Evolutionary conservation across 2,797 vertebrate genomes (phyloP), one percentile per base, ranked within the genome.

Genomic region (Holocentrus rufus): DNA sequence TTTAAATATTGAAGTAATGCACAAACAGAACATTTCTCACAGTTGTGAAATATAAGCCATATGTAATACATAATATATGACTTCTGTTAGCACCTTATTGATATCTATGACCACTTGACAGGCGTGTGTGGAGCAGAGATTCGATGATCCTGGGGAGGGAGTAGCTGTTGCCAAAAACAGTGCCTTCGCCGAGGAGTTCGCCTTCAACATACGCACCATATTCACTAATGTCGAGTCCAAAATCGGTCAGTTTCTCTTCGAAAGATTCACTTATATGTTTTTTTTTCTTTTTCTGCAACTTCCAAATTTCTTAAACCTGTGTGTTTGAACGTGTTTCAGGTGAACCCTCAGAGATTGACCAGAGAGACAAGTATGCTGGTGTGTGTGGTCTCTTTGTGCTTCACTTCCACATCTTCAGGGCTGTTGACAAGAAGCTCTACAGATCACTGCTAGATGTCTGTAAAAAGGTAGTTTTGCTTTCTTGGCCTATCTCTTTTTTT

Each of bases 341-440:
- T 50, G 98, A 99, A 85, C 96, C 98, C 56, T 95, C 96, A 73
- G 98, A 99, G 93, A 97, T 98, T 67, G 98, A 99, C 88, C 98
- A 99, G 94, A 94, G 98, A 85, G 97, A 99, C 81, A 98, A 97
- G 81, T 99, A 98, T 0, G 94, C 96, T 31, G 95, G 94, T 0
- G 90, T 98, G 67, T 99, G 98, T 82, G 91, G 95, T 30, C 96
- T 99, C 27, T 99, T 97, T 74, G 96, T 97, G 15, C 92, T 99
- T 78, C 95, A 99, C 89, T 99, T 99, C 90, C 96, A 99, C 62
- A 98, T 99, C 89, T 99, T 99, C 92, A 94, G 97, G 67, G 93
- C 95, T 3, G 80, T 99, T 4, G 98, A 99, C 93, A 99, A 99
- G 92, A 99, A 97, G 85, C 90, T 99, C 84, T 99, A 96, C 90